phyloP scores from a whole-genome alignment of 2,797 vertebrate genomes.

The Mionectes olivaceus region DNA sequence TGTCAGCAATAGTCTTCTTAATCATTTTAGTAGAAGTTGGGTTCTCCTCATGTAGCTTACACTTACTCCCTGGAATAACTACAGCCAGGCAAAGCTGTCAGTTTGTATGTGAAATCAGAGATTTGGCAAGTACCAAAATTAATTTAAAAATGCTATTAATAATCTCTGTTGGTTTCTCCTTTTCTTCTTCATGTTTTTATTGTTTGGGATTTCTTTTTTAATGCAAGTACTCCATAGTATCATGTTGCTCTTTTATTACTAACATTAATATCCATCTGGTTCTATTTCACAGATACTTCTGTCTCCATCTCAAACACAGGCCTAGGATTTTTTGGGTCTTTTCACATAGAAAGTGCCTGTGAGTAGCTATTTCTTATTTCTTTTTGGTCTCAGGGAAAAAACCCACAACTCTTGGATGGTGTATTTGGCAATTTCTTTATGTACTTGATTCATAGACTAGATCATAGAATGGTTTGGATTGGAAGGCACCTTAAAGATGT shows the following conservation, averaged over 20 bases:
- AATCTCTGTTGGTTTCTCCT: not conserved
- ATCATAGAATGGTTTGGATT: not conserved
- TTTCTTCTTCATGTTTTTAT: not conserved
- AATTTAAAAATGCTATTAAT: not conserved
- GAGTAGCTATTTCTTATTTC: not conserved
- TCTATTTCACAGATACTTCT: not conserved
- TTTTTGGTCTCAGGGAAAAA: not conserved
- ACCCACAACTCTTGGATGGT: fast-evolving
- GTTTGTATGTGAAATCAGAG: not conserved
- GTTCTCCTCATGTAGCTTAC: not conserved
- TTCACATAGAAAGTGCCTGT: not conserved
- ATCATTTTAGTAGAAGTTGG: not conserved
- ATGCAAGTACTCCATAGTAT: not conserved
- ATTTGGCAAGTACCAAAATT: not conserved
- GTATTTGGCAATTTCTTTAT: not conserved
- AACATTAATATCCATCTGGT: not conserved
- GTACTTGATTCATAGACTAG: not conserved
- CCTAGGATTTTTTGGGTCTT: not conserved
- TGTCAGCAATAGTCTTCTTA: not conserved
- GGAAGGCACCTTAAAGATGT: not conserved
- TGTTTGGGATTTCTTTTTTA: not conserved
- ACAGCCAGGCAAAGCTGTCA: not conserved
- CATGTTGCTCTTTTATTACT: not conserved
- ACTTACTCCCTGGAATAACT: not conserved
- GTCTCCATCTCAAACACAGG: not conserved